Base-by-base conservation (phyloP, 2,888 invertebrate genomes). In the Amphimallon solstitiale region DNA sequence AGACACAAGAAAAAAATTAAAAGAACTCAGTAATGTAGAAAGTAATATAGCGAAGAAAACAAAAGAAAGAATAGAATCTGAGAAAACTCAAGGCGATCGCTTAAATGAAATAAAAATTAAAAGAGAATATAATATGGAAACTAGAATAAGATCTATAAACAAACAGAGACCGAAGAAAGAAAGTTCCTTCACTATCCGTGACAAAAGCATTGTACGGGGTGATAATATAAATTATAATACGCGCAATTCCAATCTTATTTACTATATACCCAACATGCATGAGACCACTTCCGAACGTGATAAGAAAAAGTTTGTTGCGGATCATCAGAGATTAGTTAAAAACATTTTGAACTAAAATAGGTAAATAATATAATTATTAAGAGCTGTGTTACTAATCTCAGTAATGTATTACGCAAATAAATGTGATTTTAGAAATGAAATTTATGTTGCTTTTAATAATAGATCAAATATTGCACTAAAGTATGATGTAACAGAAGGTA, bases 11-110 rank as follows among this genome's bases (percentile, higher is more conserved):
- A 51, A 49, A 21, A 46, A 48, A 48, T 49, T 60, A 34, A 59
- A 63, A 60, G 67, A 49, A 1, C 37, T 56, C 6, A 7, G 40
- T 23, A 60, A 51, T 12, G 43, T 54, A 12, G 37, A 56, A 12
- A 23, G 35, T 29, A 23, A 38, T 7, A 29, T 38, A 4, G 29
- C 10, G 23, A 66, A 59, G 40, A 66, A 63, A 40, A 17, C 40
- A 29, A 64, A 52, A 34, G 51, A 59, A 4, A 63, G 63, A 37
- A 14, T 61, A 0, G 59, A 65, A 7, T 14, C 17, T 29, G 60
- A 56, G 14, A 70, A 67, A 43, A 86, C 87, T 1, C 88, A 88
- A 73, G 88, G 88, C 2, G 88, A 88, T 68, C 82, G 85, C 78
- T 81, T 88, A 12, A 88, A 88, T 82, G 72, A 73, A 51, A 75